Conservation (phyloP, 1,140 invertebrate genomes). For the Plodia interpunctella region DNA sequence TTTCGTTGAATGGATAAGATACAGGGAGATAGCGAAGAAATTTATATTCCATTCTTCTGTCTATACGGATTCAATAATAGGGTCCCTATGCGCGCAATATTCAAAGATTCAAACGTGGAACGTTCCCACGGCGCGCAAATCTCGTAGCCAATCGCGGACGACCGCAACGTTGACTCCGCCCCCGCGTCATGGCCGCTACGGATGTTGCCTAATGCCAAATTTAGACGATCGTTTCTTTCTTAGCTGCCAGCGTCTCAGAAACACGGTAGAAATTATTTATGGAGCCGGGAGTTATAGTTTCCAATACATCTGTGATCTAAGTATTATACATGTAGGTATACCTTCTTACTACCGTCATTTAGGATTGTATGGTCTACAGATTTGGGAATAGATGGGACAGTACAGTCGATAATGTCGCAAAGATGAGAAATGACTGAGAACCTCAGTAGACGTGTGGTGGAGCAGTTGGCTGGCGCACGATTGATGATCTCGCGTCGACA, state of each 20-base stretch:
- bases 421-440: conserved; percentile 47
- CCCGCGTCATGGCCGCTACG: conserved; percentile 59
- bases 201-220: conserved; percentile 64
- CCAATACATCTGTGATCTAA: too few relatives aligned
- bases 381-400: conserved; percentile 12
- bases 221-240: conserved; percentile 56
- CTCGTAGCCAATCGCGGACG: conserved; percentile 50
- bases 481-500: conserved; percentile 50
- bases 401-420: conserved; percentile 31
- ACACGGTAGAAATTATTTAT: background rate
- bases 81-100: conserved; percentile 24
- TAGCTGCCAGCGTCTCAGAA: conserved; percentile 18
- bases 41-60: conserved; percentile 28
- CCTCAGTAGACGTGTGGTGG: conserved; percentile 27
- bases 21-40: conserved; percentile 11
- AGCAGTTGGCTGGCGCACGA: conserved; percentile 29
- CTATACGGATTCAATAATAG: conserved; percentile 26
- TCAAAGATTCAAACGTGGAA: conserved; percentile 28
- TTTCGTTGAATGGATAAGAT: conserved; percentile 9
- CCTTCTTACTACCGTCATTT: too few relatives aligned
- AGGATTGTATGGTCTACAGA: background rate
- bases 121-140: conserved; percentile 46
- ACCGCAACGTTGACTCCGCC: conserved; percentile 44
- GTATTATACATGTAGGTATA: too few relatives aligned
- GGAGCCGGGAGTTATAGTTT: background rate